Base-by-base conservation (phyloP, 2,113 vertebrate species). In the Pseudopipra pipra region DNA sequence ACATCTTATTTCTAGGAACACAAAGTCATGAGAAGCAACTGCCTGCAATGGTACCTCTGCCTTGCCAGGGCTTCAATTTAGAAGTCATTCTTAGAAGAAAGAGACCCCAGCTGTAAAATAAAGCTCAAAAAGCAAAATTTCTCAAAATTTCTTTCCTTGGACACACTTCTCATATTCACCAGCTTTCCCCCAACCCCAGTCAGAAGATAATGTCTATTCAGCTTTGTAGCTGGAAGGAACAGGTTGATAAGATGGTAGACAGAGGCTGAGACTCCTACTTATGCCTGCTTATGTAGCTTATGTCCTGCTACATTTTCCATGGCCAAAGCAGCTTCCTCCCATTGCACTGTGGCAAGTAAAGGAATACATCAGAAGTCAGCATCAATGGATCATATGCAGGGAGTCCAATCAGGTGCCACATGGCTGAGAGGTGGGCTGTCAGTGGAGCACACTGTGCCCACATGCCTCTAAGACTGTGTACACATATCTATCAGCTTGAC, bases 391-490 rank as follows among this genome's bases (percentile, higher is more conserved):
- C 20, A 9, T 5, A 15, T 3, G 37, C 44, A 73, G 66, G 27
- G 43, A n/a, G 47, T 62, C 28, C 15, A 37, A 44, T 58, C 8
- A 87, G 56, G 51, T 54, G 61, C 31, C 51, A 8, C 44, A 1
- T 0, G 31, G 41, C 71, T 49, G 31, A 43, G 28, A 33, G 18
- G 13, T 7, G 14, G 20, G 9, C 52, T 41, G 23, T 33, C 28
- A 12, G 52, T 3, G 25, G 35, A 31, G 4, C 39, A 56, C 58
- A 13, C 30, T 9, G 30, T 14, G 56, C 24, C 72, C 39, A 2
- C 0, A 0, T 37, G 24, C 54, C 39, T 61, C 66, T 83, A 41
- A 11, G 37, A 47, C 63, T 14, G 3, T 3, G 15, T 23, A 20
- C 23, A 19, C 9, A 2, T 6, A 13, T 43, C 25, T 20, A 3